Percentiles rank a stretch among this genome's conserved stretches.
These are phyloP conservation scores for Chaitophorus viminalis DNA, from an alignment of 2,888 invertebrate genomes.

Conservation along the genomic window DNA sequence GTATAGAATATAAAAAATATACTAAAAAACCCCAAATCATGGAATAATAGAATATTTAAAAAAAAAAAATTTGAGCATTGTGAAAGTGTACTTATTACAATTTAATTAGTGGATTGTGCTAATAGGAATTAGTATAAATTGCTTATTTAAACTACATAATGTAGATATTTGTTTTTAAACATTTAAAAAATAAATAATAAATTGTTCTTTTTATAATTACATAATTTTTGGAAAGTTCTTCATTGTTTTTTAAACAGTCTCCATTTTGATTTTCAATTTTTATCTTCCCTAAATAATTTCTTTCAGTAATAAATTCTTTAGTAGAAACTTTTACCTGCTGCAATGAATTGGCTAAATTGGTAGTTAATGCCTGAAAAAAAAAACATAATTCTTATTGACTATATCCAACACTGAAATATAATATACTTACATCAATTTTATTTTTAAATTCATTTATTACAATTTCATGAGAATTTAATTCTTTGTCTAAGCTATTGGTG, in stretches of 20 bases:
- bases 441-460: constrained; percentile 42
- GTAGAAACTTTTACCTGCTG: not conserved
- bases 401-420: not conserved
- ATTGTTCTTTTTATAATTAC: not conserved
- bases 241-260: not conserved
- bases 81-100: too few relatives aligned
- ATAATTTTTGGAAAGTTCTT: constrained; percentile 26
- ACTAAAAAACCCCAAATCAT: too few relatives aligned
- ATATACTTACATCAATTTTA: constrained; percentile 30
- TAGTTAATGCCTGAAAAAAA: constrained; percentile 37
- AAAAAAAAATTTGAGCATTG: too few relatives aligned
- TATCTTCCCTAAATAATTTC: constrained; percentile 9
- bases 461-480: constrained; percentile 12
- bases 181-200: too few relatives aligned
- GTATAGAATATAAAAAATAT: too few relatives aligned
- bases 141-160: too few relatives aligned
- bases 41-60: too few relatives aligned
- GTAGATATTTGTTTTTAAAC: too few relatives aligned
- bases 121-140: too few relatives aligned
- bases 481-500: constrained; percentile 14
- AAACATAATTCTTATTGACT: not conserved
- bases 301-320: not conserved
- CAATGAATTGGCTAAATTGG: constrained; percentile 15
- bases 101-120: too few relatives aligned
- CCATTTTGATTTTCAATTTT: constrained; percentile 42